Percentiles rank a stretch among this genome's conserved stretches.
phyloP scores from a whole-genome alignment of 2,113 vertebrate genomes.

The Macaca nemestrina region DNA sequence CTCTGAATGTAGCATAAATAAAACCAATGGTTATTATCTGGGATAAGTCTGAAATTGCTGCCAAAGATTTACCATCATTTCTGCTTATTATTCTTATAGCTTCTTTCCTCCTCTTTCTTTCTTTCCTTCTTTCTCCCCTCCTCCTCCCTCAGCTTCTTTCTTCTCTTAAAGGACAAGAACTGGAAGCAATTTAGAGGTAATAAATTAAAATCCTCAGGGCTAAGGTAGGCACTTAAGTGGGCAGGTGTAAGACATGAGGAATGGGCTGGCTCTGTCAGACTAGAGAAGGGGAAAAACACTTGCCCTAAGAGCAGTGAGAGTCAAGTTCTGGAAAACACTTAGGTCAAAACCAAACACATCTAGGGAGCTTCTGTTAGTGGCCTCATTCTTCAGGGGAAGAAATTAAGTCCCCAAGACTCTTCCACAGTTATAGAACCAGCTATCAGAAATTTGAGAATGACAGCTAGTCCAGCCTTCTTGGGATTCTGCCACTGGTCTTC shows the following conservation, averaged over 20 bases:
- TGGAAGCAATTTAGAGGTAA: neutral
- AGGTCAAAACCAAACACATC: neutral
- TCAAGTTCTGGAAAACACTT: neutral
- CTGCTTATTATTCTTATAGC: neutral
- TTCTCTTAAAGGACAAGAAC: neutral
- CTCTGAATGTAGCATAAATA: neutral
- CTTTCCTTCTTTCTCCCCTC: neutral
- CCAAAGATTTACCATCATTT: neutral
- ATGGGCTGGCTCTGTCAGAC: neutral
- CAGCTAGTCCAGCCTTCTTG: neutral
- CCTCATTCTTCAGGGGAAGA: neutral
- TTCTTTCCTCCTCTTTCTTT: neutral
- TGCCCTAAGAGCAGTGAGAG: neutral
- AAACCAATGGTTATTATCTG: neutral
- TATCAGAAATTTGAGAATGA: constrained; percentile 11
- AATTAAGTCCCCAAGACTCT: neutral
- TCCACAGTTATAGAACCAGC: neutral
- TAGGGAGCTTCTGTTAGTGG: neutral
- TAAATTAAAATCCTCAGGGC: neutral
- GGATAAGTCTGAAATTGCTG: neutral
- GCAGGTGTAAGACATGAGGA: neutral
- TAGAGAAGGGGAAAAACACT: neutral
- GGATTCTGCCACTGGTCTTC: neutral
- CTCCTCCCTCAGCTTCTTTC: neutral
- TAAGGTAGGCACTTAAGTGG: neutral